Percentiles rank a stretch among this genome's conserved stretches.
phyloP scores from a whole-genome alignment of 2,113 vertebrate species.

The Alosa alosa region DNA sequence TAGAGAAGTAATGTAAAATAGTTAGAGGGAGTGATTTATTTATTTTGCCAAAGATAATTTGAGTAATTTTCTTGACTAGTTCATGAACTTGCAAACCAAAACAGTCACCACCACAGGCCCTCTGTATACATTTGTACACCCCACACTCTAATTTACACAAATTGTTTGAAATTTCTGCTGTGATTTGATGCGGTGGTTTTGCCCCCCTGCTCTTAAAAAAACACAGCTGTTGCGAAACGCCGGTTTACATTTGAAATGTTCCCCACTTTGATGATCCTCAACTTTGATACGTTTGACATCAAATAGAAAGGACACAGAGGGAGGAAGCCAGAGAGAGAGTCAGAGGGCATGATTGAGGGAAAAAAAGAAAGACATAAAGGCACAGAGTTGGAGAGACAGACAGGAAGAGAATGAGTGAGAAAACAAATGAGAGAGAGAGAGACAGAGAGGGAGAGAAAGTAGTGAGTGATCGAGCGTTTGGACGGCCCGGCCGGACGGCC shows the following conservation, averaged over 20 bases:
- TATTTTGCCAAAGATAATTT: neutral
- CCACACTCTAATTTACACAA: neutral
- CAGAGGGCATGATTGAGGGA: conserved; percentile 30
- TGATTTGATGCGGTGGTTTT: neutral
- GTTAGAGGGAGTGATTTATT: neutral
- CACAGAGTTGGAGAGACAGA: neutral
- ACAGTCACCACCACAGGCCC: neutral
- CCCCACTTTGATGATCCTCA: conserved; percentile 91
- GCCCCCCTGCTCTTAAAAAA: neutral
- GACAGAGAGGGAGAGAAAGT: conserved; percentile 27
- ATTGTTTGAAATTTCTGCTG: conserved; percentile 2
- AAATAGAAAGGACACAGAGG: conserved; percentile 74
- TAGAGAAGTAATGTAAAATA: neutral
- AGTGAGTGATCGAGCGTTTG: conserved; percentile 35
- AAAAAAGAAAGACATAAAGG: conserved; percentile 18
- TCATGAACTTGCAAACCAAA: neutral
- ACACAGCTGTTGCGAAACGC: conserved; percentile 73
- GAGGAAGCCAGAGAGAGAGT: conserved; percentile 58
- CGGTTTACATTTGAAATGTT: conserved; percentile 85
- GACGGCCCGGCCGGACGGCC: neutral
- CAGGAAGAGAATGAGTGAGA: conserved; percentile 22
- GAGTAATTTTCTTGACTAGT: neutral
- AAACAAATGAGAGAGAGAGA: conserved; percentile 57
- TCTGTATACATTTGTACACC: neutral
- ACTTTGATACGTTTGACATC: conserved; percentile 98